Evolutionary conservation across 2,888 invertebrate species (phyloP).

Genomic region (Galerucella calmariensis): DNA sequence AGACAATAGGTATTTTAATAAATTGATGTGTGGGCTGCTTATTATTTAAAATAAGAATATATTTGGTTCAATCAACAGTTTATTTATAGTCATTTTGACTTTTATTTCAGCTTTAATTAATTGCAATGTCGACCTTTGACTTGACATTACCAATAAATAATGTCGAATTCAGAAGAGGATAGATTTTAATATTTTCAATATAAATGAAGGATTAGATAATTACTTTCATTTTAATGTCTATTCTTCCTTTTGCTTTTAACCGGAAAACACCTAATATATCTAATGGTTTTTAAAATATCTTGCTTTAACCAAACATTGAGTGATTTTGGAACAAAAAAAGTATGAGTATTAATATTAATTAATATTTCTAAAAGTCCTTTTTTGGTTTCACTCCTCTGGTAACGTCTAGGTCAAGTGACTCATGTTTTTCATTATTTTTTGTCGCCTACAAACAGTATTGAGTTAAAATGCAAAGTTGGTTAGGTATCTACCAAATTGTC

Average conservation of each 20-base stretch:
- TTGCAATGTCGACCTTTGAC: neutral
- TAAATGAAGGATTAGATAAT: too few species aligned
- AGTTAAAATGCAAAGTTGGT: neutral
- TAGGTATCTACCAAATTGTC: neutral
- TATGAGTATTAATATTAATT: too few species aligned
- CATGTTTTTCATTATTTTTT: conserved; percentile 22
- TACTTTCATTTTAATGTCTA: too few species aligned
- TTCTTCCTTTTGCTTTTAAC: too few species aligned
- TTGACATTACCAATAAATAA: neutral
- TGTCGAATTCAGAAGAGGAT: neutral
- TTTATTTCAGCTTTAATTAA: neutral
- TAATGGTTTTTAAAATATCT: too few species aligned
- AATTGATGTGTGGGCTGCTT: neutral
- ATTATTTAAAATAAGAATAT: neutral
- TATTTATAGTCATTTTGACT: neutral
- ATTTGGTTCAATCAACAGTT: neutral
- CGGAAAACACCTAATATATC: too few species aligned
- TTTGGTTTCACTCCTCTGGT: conserved; percentile 36
- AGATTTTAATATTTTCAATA: neutral
- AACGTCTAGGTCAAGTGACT: conserved; percentile 38
- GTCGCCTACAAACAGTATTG: conserved; percentile 6
- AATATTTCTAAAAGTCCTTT: conserved; percentile 17
- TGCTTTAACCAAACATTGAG: too few species aligned
- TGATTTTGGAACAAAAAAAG: too few species aligned
- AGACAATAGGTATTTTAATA: neutral